Evolutionary conservation across 92 coral and sea anemone species (phyloP), one percentile per base, ranked within the genome.

Genomic region (Umimayanthus kanabou): DNA sequence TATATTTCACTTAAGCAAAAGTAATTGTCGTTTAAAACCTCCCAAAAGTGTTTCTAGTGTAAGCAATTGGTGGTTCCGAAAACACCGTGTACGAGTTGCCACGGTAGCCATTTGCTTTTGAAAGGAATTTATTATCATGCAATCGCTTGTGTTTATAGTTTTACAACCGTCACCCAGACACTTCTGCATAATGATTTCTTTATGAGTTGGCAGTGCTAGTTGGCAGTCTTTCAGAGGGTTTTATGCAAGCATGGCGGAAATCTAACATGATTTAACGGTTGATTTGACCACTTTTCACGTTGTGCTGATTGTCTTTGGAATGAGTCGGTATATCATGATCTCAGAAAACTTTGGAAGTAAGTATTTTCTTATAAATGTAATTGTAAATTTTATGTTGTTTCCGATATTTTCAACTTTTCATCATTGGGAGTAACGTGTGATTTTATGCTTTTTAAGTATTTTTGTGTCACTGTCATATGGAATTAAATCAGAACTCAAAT

Each of bases 321-420:
- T 71, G 87, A 45, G 77, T 83, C 87, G 67, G 45, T 83, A 70
- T 45, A 43, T 43, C 18, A 53, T 80, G 39, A 88, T 94, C 25
- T 95, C 98, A n/a, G 94, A 93, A 55, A 93, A 95, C 85, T 95
- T 95, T 90, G 98, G 98, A 72, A 91, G 98, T 95, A 90, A 95
- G 98, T 92, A 43, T 10, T 18, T 26, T 22, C 58, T 14, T 4
- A 37, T 29, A 57, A 9, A 2, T 75, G 69, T 18, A 61, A 61
- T 1, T 61, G 64, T 15, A 55, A 55, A 55, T n/a, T n/a, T n/a
- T n/a, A n/a, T 55, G 9, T 14, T 1, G 26, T 61, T 61, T 57
- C 65, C 65, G 65, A 57, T 57, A 16, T 57, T 57, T 13, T 61
- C 26, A 61, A 61, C n/a, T 61, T 61, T 61, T 61, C 26, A 61